Evolutionary conservation across 2,888 invertebrate genomes (phyloP).

Genomic region (Tipula vernalis): DNA sequence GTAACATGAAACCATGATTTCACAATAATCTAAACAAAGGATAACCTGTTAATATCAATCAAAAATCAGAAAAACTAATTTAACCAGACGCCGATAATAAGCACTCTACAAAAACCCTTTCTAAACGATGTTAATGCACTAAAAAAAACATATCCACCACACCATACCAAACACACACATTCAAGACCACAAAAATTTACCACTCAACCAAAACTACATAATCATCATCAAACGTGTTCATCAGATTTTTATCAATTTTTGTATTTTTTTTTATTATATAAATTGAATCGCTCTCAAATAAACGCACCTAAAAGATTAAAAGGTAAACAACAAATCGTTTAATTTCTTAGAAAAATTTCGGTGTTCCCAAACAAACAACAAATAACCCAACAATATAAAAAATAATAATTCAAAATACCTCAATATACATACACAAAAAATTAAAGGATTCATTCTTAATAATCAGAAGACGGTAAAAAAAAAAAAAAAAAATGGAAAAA

Average conservation of each 20-base stretch:
- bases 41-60: neutral
- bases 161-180: neutral
- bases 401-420: neutral
- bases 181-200: neutral
- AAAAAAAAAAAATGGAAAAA: neutral
- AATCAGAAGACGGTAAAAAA: neutral
- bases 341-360: neutral
- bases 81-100: neutral
- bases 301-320: neutral
- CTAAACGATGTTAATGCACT: neutral
- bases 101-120: neutral
- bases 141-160: neutral
- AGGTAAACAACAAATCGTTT: constrained; percentile 4
- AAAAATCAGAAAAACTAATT: neutral
- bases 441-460: neutral
- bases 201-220: neutral
- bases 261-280: neutral
- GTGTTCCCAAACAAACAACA: neutral
- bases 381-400: neutral
- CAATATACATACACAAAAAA: neutral
- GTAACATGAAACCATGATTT: too few species aligned
- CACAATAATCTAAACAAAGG: neutral
- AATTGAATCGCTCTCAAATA: neutral
- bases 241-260: neutral
- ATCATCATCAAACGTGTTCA: constrained; percentile 4